Conservation (phyloP, 2,888 invertebrate species). For the Pristionchus mayeri region DNA sequence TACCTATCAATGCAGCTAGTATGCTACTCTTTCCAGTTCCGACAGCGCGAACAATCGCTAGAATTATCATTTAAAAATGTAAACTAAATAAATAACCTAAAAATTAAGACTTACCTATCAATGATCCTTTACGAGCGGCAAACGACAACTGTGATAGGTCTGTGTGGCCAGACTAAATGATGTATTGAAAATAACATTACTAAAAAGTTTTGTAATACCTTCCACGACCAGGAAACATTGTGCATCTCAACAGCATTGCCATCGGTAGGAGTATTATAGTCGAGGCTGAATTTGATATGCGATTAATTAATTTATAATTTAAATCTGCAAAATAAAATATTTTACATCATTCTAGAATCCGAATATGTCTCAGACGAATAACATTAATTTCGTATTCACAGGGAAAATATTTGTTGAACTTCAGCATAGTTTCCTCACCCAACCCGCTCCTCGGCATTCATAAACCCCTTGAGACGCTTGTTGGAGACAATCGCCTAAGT, state of each 20-base stretch:
- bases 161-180: not conserved
- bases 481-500: constrained; percentile 68
- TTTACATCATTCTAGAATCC: too few species aligned
- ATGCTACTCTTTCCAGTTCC: constrained; percentile 65
- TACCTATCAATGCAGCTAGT: constrained; percentile 58
- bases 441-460: constrained; percentile 64
- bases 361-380: too few species aligned
- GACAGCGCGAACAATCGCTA: constrained; percentile 49
- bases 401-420: too few species aligned
- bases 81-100: not conserved
- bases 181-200: not conserved
- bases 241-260: not conserved
- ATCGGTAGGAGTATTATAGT: not conserved
- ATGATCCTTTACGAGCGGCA: constrained; percentile 4
- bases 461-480: constrained; percentile 69
- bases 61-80: not conserved
- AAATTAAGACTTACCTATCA: too few species aligned
- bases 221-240: constrained; percentile 2
- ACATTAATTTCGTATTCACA: too few species aligned
- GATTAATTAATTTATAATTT: too few species aligned
- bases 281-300: too few species aligned
- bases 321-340: too few species aligned
- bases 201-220: not conserved
- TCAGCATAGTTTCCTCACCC: too few species aligned
- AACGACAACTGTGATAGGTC: constrained; percentile 52